These are phyloP conservation scores for Dicrostonyx torquatus DNA, from an alignment of 2,797 vertebrate genomes.

Conservation along the genomic window DNA sequence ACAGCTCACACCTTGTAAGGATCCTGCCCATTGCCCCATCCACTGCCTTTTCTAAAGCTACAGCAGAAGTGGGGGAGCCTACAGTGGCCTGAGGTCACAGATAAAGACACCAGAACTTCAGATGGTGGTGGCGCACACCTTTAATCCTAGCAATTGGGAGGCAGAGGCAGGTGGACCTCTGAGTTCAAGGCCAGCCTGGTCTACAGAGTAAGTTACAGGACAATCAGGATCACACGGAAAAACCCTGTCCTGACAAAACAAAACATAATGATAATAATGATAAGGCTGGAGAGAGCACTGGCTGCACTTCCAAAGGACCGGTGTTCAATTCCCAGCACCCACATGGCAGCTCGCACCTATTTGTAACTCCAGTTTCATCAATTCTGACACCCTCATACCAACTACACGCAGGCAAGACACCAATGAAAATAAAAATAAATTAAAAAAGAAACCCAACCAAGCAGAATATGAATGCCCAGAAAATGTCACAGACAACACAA, in stretches of 20 bases:
- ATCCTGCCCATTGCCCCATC: neutral
- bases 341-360: neutral
- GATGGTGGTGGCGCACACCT: too few species aligned
- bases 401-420: neutral
- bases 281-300: neutral
- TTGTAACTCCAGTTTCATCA: neutral
- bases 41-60: neutral
- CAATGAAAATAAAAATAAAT: neutral
- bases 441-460: neutral
- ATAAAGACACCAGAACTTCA: rapidly evolving
- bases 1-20: too few species aligned
- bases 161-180: neutral
- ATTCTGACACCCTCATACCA: neutral
- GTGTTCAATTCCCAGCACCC: neutral
- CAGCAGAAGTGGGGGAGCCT: neutral
- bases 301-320: neutral
- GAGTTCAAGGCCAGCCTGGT: neutral
- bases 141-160: neutral
- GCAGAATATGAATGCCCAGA: neutral
- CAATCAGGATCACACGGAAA: neutral
- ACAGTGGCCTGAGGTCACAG: rapidly evolving
- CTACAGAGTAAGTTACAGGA: neutral
- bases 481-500: neutral
- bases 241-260: too few species aligned
- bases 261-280: too few species aligned